Base-by-base conservation (phyloP, 2,888 invertebrate genomes). In the Trissolcus japonicus region DNA sequence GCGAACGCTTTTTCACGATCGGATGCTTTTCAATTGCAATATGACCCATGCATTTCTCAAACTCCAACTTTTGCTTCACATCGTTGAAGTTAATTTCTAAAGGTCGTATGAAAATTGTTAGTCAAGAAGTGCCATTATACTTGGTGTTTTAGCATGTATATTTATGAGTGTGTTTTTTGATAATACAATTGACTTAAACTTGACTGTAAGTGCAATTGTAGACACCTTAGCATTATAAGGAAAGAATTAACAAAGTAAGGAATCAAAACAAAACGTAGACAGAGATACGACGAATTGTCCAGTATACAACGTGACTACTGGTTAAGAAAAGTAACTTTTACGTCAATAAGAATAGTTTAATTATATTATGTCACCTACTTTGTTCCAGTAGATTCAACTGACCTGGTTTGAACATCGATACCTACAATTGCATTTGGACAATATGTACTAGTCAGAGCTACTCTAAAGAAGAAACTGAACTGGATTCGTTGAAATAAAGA, bases 331-430 rank as follows among this genome's bases (percentile, higher is more conserved):
- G 63, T 71, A 55, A 63, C 55, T 16, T 43, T 71, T 35, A 53
- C 61, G 61, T 59, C 54, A 72, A 56, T 66, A 50, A 73, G 51
- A 59, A 63, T 73, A 63, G 57, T 40, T 65, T 78, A 65, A 69
- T 48, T 71, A 67, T 69, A 74, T 63, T 63, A 69, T 74, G 69
- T 65, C 73, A 76, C 48, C 61, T 46, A 66, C 57, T 74, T 68
- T 56, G 57, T 43, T 61, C 65, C 40, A 43, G 51, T 16, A 60
- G 60, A 73, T 56, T 69, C 16, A 69, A 53, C 40, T 73, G 73
- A 69, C 73, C 73, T 53, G 69, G 72, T 78, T 78, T 14, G 41
- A 74, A 55, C 62, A 69, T 74, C 61, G 61, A 74, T 54, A 68
- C 35, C 35, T 35, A 35, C 73, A 67, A 77, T 63, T 72, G 54